Conservation (phyloP, 2,797 vertebrate species). For the Naso thynnoides region DNA sequence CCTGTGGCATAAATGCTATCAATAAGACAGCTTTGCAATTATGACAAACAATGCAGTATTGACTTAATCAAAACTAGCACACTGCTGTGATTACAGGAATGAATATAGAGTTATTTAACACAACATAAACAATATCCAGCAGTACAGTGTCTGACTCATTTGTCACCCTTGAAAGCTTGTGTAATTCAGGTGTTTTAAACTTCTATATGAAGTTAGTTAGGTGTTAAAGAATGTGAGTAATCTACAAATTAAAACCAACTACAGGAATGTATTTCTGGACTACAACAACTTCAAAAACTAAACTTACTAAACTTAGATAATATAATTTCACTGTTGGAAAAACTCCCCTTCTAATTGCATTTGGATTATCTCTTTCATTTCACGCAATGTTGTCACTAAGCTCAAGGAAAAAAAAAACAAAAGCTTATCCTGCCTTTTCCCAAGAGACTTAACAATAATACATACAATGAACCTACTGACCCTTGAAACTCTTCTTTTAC, state of each 20-base stretch:
- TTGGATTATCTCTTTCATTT: slow-evolving; percentile 53
- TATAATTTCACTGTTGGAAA: background rate
- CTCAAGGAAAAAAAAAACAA: slow-evolving; percentile 47
- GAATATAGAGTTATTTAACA: slow-evolving; percentile 22
- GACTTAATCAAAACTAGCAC: slow-evolving; percentile 8
- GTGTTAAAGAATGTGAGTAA: background rate
- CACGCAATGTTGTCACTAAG: slow-evolving; percentile 55
- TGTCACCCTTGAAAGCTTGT: too few relatives aligned
- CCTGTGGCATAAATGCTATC: slow-evolving; percentile 4
- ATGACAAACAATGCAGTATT: slow-evolving; percentile 6
- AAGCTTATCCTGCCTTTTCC: slow-evolving; percentile 82
- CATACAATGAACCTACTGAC: slow-evolving; percentile 81
- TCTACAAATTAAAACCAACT: background rate
- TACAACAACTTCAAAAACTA: background rate
- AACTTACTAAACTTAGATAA: background rate
- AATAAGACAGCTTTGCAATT: slow-evolving; percentile 17
- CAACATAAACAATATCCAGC: background rate
- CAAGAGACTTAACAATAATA: slow-evolving; percentile 77
- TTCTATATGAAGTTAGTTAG: too few relatives aligned
- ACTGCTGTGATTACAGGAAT: slow-evolving; percentile 38
- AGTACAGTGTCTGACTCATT: too few relatives aligned
- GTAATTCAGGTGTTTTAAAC: too few relatives aligned
- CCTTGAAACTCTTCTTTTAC: slow-evolving; percentile 77
- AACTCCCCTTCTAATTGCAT: slow-evolving; percentile 30
- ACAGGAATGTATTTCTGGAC: background rate